These are phyloP conservation scores for Lepus oiostolus DNA, from an alignment of 2,797 vertebrate species.

Conservation along the genomic window DNA sequence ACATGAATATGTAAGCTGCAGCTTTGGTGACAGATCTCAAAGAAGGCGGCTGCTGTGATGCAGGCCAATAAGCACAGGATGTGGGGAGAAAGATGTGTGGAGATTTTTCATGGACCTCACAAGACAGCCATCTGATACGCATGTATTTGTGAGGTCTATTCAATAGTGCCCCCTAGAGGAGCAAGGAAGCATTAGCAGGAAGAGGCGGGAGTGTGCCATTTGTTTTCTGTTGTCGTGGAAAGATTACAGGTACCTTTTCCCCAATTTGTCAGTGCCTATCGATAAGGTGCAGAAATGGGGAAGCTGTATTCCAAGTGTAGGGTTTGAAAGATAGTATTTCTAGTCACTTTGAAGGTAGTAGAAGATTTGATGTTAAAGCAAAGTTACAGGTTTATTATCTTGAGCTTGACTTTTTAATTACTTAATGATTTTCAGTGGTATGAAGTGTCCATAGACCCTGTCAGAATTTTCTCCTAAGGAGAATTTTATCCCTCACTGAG, in stretches of 20 bases:
- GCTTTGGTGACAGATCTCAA: neutral
- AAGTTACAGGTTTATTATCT: neutral
- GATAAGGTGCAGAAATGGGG: neutral
- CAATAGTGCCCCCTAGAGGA: neutral
- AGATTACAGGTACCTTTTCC: neutral
- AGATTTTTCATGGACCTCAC: neutral
- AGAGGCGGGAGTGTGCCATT: neutral
- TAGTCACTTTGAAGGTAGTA: neutral
- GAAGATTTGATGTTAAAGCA: neutral
- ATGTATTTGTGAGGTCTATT: neutral
- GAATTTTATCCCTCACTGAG: neutral
- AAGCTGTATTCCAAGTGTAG: neutral
- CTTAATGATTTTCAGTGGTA: neutral
- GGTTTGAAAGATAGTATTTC: neutral
- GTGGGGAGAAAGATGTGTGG: neutral
- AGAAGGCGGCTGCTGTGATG: neutral
- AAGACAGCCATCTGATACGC: neutral
- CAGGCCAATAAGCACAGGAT: neutral
- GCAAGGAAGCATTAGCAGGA: neutral
- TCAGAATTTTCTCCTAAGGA: constrained; percentile 12
- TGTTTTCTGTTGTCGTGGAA: neutral
- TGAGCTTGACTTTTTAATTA: neutral
- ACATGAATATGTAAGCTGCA: neutral
- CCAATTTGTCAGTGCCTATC: neutral
- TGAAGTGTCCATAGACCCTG: neutral